A percentile compares a stretch with the other conserved stretches of the same genome.
phyloP scores from a whole-genome alignment of 92 coral and sea anemone genomes.

The Meandrina meandrites region DNA sequence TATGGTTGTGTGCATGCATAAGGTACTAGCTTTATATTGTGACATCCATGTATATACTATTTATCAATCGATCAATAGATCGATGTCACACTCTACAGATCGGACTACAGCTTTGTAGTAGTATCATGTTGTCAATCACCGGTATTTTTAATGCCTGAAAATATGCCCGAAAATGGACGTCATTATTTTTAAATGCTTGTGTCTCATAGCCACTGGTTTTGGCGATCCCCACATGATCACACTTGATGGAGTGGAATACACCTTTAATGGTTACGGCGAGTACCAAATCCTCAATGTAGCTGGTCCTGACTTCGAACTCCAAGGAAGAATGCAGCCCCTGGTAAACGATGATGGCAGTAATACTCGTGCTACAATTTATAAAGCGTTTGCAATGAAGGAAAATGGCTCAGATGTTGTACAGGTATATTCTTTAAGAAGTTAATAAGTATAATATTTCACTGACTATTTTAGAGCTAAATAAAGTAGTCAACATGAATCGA shows the following conservation, averaged over 20 bases:
- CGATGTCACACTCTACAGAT: neutral
- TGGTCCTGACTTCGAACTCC: conserved; percentile 61
- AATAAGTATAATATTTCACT: too few species aligned
- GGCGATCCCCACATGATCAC: conserved; percentile 94
- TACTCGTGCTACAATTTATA: conserved; percentile 66
- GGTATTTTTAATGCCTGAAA: too few species aligned
- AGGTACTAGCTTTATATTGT: too few species aligned
- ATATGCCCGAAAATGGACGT: too few species aligned
- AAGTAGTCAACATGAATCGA: too few species aligned
- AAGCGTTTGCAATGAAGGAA: conserved; percentile 71
- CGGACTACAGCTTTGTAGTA: neutral
- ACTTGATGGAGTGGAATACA: conserved; percentile 83
- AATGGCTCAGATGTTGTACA: conserved; percentile 66
- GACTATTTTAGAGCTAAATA: too few species aligned
- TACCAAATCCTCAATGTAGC: conserved; percentile 56
- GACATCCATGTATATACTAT: too few species aligned
- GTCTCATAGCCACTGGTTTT: conserved; percentile 68
- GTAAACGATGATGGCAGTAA: conserved; percentile 8
- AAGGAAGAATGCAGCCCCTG: conserved; percentile 87
- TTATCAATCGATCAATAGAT: too few species aligned
- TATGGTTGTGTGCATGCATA: too few species aligned
- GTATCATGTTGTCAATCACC: neutral
- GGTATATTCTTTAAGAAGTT: conserved; percentile 28
- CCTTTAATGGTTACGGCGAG: conserved; percentile 88
- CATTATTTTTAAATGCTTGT: neutral